Evolutionary conservation across 2,113 vertebrate species (phyloP).

Genomic region (Aptenodytes forsteri): DNA sequence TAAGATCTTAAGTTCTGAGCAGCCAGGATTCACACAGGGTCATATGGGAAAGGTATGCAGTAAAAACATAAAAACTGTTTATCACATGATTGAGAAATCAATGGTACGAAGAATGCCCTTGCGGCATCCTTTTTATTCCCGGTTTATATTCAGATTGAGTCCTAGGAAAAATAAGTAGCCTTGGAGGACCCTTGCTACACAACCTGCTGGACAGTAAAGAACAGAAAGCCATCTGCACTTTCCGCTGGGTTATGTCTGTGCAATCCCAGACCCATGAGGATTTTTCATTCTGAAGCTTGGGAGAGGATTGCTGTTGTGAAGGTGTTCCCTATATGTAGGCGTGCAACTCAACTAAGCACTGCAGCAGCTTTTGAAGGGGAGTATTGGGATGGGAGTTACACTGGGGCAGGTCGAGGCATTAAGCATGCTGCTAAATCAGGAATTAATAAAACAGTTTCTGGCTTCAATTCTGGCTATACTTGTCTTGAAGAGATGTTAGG

Average conservation of each 20-base stretch:
- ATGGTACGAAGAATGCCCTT: neutral
- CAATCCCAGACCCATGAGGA: neutral
- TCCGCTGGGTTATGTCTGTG: neutral
- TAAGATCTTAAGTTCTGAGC: neutral
- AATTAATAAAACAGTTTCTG: neutral
- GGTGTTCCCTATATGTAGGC: rapidly evolving
- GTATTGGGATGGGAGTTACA: neutral
- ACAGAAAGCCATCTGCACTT: neutral
- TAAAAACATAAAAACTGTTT: neutral
- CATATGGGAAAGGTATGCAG: neutral
- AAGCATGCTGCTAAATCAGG: neutral
- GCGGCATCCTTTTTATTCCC: neutral
- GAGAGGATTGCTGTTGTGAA: neutral
- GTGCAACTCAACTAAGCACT: neutral
- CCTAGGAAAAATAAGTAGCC: neutral
- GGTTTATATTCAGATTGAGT: neutral
- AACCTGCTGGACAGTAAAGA: neutral
- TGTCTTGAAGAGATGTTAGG: neutral
- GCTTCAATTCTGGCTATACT: neutral
- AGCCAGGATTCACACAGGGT: neutral
- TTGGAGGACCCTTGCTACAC: neutral
- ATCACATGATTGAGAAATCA: neutral
- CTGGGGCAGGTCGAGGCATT: neutral
- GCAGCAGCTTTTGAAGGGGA: neutral
- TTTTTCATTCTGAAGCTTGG: neutral